Percentiles rank a stretch among this genome's conserved stretches.
phyloP scores from a whole-genome alignment of 2,113 vertebrate genomes.

The Cranoglanis bouderius region DNA sequence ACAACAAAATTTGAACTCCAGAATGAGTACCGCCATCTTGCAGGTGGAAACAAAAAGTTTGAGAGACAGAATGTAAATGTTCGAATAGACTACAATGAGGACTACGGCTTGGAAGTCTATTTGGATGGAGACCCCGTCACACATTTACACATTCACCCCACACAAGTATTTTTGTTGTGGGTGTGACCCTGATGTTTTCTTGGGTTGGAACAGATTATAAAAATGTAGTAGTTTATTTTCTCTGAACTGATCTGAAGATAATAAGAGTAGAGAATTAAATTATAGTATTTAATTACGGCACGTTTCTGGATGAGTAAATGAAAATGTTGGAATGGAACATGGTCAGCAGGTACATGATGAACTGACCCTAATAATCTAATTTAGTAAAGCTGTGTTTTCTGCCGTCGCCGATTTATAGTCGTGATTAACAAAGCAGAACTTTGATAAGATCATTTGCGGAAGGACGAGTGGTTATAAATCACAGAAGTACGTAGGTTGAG shows the following conservation, averaged over 20 bases:
- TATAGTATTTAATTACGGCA: neutral
- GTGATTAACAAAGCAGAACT: conserved; percentile 44
- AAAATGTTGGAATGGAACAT: conserved; percentile 19
- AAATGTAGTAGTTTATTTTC: neutral
- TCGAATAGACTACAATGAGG: too few relatives aligned
- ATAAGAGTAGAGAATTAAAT: neutral
- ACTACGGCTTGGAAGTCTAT: neutral
- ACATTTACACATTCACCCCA: neutral
- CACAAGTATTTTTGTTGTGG: neutral
- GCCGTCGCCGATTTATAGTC: conserved; percentile 18
- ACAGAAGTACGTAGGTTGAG: conserved; percentile 22
- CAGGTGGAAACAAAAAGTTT: neutral
- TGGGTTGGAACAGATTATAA: neutral
- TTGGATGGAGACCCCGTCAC: neutral
- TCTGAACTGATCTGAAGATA: neutral
- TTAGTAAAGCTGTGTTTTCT: conserved; percentile 39
- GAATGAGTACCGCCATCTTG: neutral
- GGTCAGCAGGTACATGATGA: conserved; percentile 26
- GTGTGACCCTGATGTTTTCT: neutral
- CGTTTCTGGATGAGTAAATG: conserved; percentile 30
- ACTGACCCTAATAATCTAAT: conserved; percentile 41
- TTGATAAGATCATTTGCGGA: conserved; percentile 31
- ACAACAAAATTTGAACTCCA: neutral
- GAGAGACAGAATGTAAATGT: neutral
- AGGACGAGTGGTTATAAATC: conserved; percentile 37